Base-by-base conservation (phyloP, 64 coral and sea anemone genomes). In the Montipora efflorescens region DNA sequence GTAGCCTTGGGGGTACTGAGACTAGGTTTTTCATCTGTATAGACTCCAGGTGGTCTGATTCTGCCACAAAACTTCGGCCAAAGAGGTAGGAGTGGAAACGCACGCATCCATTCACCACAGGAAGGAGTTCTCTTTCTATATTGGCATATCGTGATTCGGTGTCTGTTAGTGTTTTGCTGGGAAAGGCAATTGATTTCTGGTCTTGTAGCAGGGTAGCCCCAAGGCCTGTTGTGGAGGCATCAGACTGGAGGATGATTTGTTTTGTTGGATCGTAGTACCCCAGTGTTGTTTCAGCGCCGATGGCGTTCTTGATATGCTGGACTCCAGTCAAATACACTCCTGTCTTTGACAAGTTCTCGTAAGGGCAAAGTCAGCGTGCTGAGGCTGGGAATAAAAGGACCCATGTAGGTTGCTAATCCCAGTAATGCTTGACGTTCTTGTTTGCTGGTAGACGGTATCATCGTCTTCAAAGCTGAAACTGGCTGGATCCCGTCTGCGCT, bases 101-200 rank as follows among this genome's bases (percentile, higher is more conserved):
- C 19, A 84, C 87, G 58, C 93, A 94, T 16, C 93, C 86, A 43
- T 90, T 66, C 5, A 87, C 85, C 2, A 94, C 92, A 23, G 92
- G 84, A 78, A 89, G 47, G 44, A 87, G 59, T 20, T 93, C 58
- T 47, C 91, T 49, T 57, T 87, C 82, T 25, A 87, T 87, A 57
- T 93, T 93, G 5, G 58, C 82, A 49, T 79, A 93, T 12, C 74
- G 20, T 23, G 80, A 21, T 57, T 93, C 81, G 4, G 82, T 67
- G 46, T 74, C 14, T 20, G 53, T 87, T 21, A 70, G 18, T 3
- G 76, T 20, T 75, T 93, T 93, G 2, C 48, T 66, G 75, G 91
- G 43, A 21, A 11, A 10, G 52, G 53, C 82, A 20, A 93, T 79
- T 7, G 81, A 82, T 28, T 93, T 93, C 15, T 76, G 61, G 7